Evolutionary conservation across 1,140 invertebrate genomes (phyloP), one percentile per base, ranked within the genome.

Genomic region (Chlorops oryzae): DNA sequence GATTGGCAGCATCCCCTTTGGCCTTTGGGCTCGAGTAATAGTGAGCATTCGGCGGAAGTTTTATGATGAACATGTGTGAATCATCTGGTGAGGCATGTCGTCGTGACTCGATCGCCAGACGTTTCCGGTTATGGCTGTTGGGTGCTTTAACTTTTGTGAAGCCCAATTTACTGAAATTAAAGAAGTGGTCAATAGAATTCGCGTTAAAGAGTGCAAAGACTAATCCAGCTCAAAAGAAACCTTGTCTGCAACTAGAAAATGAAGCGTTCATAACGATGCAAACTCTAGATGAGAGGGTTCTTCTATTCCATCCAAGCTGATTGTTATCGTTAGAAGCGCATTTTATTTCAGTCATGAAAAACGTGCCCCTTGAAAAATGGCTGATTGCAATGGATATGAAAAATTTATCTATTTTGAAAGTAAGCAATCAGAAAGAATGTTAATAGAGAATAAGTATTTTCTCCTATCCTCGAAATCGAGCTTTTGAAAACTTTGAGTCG

Each of bases 51-150:
- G 86, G 84, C 2, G 86, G 86, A 15, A 88, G 74, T 65, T 88
- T 88, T 50, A 90, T 85, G 54, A 88, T 80, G 75, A 82, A 88
- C 77, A 90, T 85, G 66, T 87, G 84, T 28, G 86, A 88, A 69
- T 90, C 86, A 51, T 82, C 82, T 3, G 79, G 78, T 39, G 76
- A 71, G 34, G 79, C 78, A 53, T 85, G 79, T 42, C 80, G 76
- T 47, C 80, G 71, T 48, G 83, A 84, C 72, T 85, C 82, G 41
- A 85, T 83, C 0, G 85, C 83, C 23, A 88, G 61, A 7, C 85
- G 77, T 66, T 88, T 88, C 53, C 84, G 74, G 58, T 82, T 80
- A 59, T 83, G 81, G 24, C 79, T 81, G 46, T 78, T 78, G 15
- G 80, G 77, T 34, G 78, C 74, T 48, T 75, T 71, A 32, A 82